These are phyloP conservation scores for Homarus americanus DNA, from an alignment of 1,140 invertebrate species.

Conservation along the genomic window DNA sequence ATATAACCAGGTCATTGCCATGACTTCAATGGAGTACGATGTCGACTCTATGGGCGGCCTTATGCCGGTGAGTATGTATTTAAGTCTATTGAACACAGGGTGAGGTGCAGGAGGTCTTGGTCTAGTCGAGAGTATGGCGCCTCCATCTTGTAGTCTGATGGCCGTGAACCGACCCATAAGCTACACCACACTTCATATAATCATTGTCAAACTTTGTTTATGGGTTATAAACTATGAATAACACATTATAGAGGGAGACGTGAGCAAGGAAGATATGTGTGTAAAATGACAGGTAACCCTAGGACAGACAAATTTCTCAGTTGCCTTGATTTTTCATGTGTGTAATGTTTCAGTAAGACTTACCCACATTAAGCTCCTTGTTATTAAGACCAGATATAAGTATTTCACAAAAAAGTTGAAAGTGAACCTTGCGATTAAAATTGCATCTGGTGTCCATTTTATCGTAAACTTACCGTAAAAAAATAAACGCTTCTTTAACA, in stretches of 20 bases:
- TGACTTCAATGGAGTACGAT: constrained; percentile 70
- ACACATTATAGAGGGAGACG: neutral
- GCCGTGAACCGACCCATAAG: neutral
- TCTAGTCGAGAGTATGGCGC: constrained; percentile 48
- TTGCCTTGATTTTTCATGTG: neutral
- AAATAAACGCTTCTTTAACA: no score
- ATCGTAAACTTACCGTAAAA: no score
- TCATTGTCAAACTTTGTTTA: neutral
- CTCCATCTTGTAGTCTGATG: constrained; percentile 63
- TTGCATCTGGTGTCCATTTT: no score
- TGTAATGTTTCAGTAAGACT: neutral
- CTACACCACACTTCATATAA: neutral
- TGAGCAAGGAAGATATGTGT: neutral
- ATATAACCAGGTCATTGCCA: constrained; percentile 38
- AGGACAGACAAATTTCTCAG: neutral
- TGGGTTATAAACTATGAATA: neutral
- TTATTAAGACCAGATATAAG: no score
- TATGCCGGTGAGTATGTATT: constrained; percentile 61
- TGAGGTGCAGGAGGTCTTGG: constrained; percentile 7
- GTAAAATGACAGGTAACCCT: neutral
- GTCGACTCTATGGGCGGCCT: constrained; percentile 65
- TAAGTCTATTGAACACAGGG: neutral
- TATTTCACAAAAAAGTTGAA: no score
- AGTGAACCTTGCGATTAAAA: no score
- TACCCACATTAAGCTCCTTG: neutral